These are phyloP conservation scores for Apocrypta bakeri DNA, from an alignment of 1,140 invertebrate species.

Conservation along the genomic window DNA sequence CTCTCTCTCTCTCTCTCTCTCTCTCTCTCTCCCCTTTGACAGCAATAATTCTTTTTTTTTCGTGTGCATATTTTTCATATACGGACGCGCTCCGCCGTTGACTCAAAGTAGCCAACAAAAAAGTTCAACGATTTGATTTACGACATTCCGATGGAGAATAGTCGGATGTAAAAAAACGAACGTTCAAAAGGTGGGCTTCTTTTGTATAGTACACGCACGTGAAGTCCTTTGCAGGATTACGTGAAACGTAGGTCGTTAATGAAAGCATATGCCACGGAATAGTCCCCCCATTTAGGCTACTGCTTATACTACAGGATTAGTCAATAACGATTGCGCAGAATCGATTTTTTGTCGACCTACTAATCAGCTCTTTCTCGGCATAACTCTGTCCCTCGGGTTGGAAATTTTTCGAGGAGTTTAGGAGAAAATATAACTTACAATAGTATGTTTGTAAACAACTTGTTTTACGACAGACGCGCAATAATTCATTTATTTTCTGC, in stretches of 20 bases:
- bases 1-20: too few relatives aligned
- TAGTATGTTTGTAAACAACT: not conserved
- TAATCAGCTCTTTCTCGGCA: not conserved
- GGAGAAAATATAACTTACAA: not conserved
- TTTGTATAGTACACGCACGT: too few relatives aligned
- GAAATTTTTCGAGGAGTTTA: not conserved
- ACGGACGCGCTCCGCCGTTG: too few relatives aligned
- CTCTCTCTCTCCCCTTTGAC: too few relatives aligned
- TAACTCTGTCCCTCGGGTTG: not conserved
- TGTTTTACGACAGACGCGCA: not conserved
- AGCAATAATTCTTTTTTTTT: too few relatives aligned
- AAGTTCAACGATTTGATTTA: too few relatives aligned
- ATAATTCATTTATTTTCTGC: not conserved
- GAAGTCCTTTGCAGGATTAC: too few relatives aligned
- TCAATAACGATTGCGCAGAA: conserved; percentile 25
- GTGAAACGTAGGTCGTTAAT: not conserved
- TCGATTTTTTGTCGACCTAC: conserved; percentile 24
- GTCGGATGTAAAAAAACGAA: too few relatives aligned
- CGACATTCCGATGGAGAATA: too few relatives aligned
- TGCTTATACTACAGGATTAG: not conserved
- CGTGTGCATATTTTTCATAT: too few relatives aligned
- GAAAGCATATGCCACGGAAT: not conserved
- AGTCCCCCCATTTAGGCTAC: conserved; percentile 20
- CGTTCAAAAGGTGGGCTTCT: too few relatives aligned
- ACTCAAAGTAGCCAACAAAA: too few relatives aligned